A percentile compares a stretch with the other conserved stretches of the same genome.
Conservation (phyloP, 2,888 invertebrate species). For the Tenthredo scrophulariae region DNA sequence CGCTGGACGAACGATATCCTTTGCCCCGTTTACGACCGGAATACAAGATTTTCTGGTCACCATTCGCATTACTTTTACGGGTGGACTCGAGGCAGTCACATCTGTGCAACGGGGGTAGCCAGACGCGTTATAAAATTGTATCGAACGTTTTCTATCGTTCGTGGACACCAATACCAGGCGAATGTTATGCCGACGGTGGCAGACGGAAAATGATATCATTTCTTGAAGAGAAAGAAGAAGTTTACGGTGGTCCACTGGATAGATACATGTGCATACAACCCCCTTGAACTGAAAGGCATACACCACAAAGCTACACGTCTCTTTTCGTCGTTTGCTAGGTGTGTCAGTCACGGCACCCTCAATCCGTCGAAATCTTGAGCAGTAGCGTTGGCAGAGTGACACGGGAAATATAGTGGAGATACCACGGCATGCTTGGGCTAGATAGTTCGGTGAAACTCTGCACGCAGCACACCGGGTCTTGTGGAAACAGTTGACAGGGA, state of each 20-base stretch:
- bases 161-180: not conserved
- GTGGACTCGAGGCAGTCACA: constrained; percentile 47
- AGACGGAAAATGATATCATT: not conserved
- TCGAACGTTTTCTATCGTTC: not conserved
- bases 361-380: constrained; percentile 36
- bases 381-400: constrained; percentile 7
- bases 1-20: not conserved
- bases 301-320: not conserved
- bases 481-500: constrained; percentile 42
- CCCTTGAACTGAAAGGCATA: not conserved
- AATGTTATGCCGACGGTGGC: not conserved
- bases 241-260: not conserved
- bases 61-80: constrained; percentile 53
- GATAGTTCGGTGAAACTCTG: constrained; percentile 49
- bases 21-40: constrained; percentile 49
- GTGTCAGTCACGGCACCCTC: constrained; percentile 27
- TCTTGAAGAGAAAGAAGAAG: not conserved
- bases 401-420: constrained; percentile 19
- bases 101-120: constrained; percentile 34
- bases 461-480: constrained; percentile 27
- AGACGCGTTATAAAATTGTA: constrained; percentile 52
- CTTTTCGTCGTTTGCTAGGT: not conserved
- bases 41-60: constrained; percentile 49
- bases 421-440: constrained; percentile 21
- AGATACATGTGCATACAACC: not conserved